Percentiles rank a stretch among this genome's conserved stretches.
Conservation (phyloP, 2,888 invertebrate species). For the Coenonympha arcania region DNA sequence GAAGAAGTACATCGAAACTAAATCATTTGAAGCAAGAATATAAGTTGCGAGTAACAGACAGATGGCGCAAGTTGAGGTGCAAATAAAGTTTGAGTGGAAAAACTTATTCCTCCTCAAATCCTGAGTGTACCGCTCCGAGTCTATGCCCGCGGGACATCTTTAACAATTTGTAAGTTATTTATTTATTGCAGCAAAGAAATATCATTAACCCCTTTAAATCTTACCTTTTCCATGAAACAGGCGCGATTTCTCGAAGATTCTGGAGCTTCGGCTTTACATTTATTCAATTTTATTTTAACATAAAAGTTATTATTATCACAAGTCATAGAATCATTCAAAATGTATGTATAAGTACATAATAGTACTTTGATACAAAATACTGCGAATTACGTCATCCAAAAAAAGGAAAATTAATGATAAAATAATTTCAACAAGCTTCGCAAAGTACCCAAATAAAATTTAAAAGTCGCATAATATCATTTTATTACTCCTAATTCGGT, state of each 20-base stretch:
- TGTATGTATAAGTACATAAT: too few species aligned
- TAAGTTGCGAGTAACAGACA: constrained; percentile 53
- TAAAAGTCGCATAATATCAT: constrained; percentile 1
- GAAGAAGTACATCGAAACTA: constrained; percentile 65
- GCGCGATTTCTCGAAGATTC: constrained; percentile 19
- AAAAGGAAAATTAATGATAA: too few species aligned
- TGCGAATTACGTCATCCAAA: too few species aligned
- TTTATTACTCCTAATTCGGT: constrained; percentile 6
- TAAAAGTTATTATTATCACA: too few species aligned
- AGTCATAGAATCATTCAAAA: too few species aligned
- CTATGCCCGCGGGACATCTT: constrained; percentile 63
- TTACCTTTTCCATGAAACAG: constrained; percentile 39
- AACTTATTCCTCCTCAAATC: constrained; percentile 62
- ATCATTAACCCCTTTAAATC: constrained; percentile 68
- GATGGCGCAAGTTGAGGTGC: constrained; percentile 59
- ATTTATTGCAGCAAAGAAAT: constrained; percentile 68
- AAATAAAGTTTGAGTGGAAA: constrained; percentile 73
- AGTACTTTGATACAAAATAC: too few species aligned
- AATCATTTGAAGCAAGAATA: constrained; percentile 70
- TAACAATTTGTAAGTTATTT: constrained; percentile 72
- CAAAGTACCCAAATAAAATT: not conserved
- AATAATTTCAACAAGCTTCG: not conserved
- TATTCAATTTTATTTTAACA: too few species aligned
- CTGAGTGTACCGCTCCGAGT: constrained; percentile 47
- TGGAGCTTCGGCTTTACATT: not conserved